A percentile compares a stretch with the other conserved stretches of the same genome.
Evolutionary conservation across 2,113 vertebrate species (phyloP).

Genomic region (Nycticorax nycticorax): DNA sequence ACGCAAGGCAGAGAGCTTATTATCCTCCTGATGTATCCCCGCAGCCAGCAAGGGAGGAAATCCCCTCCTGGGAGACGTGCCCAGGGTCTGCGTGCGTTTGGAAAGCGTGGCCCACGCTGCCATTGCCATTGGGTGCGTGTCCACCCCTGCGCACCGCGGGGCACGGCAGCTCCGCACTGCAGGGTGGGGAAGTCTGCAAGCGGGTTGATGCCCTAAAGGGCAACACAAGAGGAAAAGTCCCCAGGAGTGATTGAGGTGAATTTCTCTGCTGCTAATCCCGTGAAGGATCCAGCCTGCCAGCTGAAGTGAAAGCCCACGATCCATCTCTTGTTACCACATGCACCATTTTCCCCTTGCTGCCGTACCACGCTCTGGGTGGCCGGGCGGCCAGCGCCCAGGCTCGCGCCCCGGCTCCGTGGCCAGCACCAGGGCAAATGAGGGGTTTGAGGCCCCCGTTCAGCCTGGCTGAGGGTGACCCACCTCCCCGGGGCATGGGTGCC

Average conservation of each 20-base stretch:
- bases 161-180: fast-evolving
- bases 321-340: background rate
- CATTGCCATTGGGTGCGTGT: fast-evolving
- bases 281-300: background rate
- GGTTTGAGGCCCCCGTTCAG: background rate
- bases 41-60: background rate
- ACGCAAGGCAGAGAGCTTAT: background rate
- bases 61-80: fast-evolving
- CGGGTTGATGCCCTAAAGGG: fast-evolving
- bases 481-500: background rate
- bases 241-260: background rate
- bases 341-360: fast-evolving
- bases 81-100: background rate
- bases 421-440: background rate
- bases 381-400: fast-evolving
- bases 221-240: background rate
- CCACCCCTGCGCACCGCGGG: fast-evolving
- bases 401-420: fast-evolving
- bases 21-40: background rate
- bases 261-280: background rate
- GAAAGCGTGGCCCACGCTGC: background rate
- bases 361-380: background rate
- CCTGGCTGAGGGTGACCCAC: background rate
- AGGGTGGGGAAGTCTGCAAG: background rate
- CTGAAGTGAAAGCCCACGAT: background rate